A percentile compares a stretch with the other conserved stretches of the same genome.
These are phyloP conservation scores for Bellardia pandia DNA, from an alignment of 2,888 invertebrate species.

Conservation along the genomic window DNA sequence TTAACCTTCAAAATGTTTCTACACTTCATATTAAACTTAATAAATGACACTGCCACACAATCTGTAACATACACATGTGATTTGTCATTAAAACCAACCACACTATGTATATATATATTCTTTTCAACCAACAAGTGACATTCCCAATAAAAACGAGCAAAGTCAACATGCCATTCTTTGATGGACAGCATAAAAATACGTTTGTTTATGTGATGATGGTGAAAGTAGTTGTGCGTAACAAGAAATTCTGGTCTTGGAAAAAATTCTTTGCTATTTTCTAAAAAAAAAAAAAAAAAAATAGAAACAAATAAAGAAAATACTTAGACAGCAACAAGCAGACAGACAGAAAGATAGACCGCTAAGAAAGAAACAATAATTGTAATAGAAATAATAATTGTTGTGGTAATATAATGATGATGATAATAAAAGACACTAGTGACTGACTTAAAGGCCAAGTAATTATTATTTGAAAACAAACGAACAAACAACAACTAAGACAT, in stretches of 20 bases:
- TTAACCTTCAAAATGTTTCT: too few species aligned
- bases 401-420: conserved; percentile 54
- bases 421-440: conserved; percentile 64
- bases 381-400: conserved; percentile 43
- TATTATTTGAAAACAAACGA: conserved; percentile 1
- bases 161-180: conserved; percentile 42
- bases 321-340: not conserved
- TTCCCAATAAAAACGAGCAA: conserved; percentile 41
- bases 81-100: conserved; percentile 6
- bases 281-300: not conserved
- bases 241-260: conserved; percentile 72
- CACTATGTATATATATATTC: not conserved
- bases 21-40: too few species aligned
- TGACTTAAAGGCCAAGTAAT: conserved; percentile 61
- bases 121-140: conserved; percentile 32
- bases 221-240: conserved; percentile 75
- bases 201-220: conserved; percentile 64
- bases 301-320: not conserved
- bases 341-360: not conserved
- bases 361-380: conserved; percentile 28
- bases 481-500: not conserved
- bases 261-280: conserved; percentile 46
- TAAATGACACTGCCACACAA: not conserved
- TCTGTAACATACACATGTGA: conserved; percentile 18
- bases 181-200: conserved; percentile 58